Base-by-base conservation (phyloP, 2,797 vertebrate genomes). In the Arrhamphus sclerolepis region DNA sequence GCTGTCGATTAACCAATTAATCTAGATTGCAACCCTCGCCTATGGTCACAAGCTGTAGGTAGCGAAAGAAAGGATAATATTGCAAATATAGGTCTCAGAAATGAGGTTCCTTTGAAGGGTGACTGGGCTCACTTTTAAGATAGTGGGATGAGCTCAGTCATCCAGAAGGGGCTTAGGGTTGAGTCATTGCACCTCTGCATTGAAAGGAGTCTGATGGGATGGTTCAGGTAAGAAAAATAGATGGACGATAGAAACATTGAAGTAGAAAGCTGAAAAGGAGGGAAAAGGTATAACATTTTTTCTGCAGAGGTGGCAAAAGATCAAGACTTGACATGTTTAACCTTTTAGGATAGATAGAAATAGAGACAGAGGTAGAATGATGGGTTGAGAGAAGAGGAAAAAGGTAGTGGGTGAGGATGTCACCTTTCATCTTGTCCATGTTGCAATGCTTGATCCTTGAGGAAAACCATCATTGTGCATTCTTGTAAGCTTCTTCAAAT, bases 361-460 rank as follows among this genome's bases (percentile, higher is more conserved):
- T 39, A 26, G 8, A 34, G 31, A 34, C 9, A 46, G 29, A 28
- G 7, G 56, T 57, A 55, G 31, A 40, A 38, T 50, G 18, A 46
- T 10, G 62, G 31, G 6, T 34, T 34, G 31, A 34, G 10, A 40
- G 42, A 26, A 46, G 26, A 28, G 29, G 22, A 55, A 70, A 63
- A 66, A 58, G 63, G 59, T 74, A 75, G 87, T 83, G 81, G 87
- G 86, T 70, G 85, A 80, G 72, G 72, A 85, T 87, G 85, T 82
- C 87, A 90, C 81, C 87, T 90, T 92, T 92, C 82, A 91, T 92
- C 89, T 80, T 55, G 66, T 69, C 68, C 72, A 76, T 62, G 66
- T 67, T 77, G 74, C 80, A 79, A 81, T 75, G 66, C 55, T 57
- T 56, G 72, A 70, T 59, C 68, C 67, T 68, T 29, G 65, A 39